Evolutionary conservation across 1,140 invertebrate species (phyloP).

Genomic region (Bombus polaris): DNA sequence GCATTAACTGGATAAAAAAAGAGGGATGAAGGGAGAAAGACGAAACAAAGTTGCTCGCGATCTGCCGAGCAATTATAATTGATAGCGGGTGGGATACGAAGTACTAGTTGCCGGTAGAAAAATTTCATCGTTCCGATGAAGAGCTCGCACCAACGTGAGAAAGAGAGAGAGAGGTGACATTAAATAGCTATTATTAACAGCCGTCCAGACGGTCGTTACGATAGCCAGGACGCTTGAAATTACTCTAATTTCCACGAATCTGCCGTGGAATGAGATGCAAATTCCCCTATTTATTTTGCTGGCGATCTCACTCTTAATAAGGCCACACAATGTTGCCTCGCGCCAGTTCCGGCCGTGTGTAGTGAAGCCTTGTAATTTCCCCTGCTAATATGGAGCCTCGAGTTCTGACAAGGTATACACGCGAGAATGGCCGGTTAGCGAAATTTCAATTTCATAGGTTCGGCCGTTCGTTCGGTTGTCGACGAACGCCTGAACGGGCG

Average conservation of each 20-base stretch:
- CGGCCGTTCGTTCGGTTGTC: not conserved
- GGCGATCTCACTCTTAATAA: conserved; percentile 23
- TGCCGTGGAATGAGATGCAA: conserved; percentile 32
- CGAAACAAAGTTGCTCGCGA: not conserved
- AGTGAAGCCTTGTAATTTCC: conserved; percentile 26
- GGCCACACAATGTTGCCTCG: not conserved
- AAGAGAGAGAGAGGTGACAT: not conserved
- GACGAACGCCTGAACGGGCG: not conserved
- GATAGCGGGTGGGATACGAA: not conserved
- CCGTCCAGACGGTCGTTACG: conserved; percentile 29
- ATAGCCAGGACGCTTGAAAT: conserved; percentile 35
- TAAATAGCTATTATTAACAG: conserved; percentile 49
- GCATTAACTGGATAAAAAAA: not conserved
- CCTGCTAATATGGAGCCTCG: not conserved
- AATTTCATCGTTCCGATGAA: conserved; percentile 19
- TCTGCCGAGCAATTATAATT: conserved; percentile 5
- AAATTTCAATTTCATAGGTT: conserved; percentile 23
- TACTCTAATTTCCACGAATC: conserved; percentile 47
- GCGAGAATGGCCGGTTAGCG: not conserved
- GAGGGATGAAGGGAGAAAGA: no score
- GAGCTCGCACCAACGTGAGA: not conserved
- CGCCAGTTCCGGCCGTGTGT: not conserved
- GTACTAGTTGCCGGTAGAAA: not conserved
- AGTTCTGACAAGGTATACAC: not conserved
- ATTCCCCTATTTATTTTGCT: conserved; percentile 42